Percentiles rank a stretch among this genome's conserved stretches.
phyloP scores from a whole-genome alignment of 2,888 invertebrate genomes.

The Oasisia sp. region DNA sequence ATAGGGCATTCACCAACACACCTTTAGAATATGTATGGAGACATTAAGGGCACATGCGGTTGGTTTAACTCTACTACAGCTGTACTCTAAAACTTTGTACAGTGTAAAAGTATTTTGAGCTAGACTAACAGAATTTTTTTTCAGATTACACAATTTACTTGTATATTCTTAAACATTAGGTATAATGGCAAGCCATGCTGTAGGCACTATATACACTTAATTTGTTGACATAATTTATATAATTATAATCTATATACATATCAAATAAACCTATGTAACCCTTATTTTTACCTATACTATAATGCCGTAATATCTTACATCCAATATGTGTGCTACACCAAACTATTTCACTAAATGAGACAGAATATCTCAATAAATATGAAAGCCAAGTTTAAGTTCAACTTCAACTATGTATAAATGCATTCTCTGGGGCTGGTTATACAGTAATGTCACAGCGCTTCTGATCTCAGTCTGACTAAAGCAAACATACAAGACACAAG shows the following conservation, averaged over 20 bases:
- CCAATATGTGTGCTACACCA: not conserved
- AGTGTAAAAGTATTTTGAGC: not conserved
- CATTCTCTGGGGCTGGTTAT: not conserved
- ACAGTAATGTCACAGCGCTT: not conserved
- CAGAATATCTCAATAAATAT: not conserved
- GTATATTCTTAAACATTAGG: not conserved
- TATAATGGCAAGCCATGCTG: not conserved
- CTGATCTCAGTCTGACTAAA: no score
- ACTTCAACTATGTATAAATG: not conserved
- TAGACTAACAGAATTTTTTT: not conserved
- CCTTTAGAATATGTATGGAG: not conserved
- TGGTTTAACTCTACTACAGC: no score
- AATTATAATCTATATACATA: not conserved
- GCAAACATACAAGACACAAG: not conserved
- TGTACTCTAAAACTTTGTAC: not conserved
- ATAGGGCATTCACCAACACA: not conserved
- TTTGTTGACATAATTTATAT: constrained; percentile 1
- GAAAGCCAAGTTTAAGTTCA: not conserved
- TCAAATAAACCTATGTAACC: not conserved
- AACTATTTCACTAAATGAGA: not conserved
- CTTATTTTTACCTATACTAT: not conserved
- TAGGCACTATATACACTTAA: not conserved
- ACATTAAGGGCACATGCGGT: not conserved
- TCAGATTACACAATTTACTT: not conserved
- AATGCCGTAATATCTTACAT: not conserved